Percentiles rank a stretch among this genome's conserved stretches.
phyloP scores from a whole-genome alignment of 2,113 vertebrate species.

The Agapornis roseicollis region DNA sequence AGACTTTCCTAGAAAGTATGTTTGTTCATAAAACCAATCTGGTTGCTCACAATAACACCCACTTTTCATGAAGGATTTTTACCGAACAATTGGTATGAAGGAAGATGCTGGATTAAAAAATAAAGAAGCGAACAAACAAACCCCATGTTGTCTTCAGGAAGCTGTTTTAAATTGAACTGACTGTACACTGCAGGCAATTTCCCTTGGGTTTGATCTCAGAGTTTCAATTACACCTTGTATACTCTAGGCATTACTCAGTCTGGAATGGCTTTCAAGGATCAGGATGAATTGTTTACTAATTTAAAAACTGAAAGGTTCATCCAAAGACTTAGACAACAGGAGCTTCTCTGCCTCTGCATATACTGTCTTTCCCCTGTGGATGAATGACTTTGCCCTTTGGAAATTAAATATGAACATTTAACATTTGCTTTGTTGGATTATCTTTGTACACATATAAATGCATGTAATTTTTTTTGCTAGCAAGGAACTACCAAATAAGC shows the following conservation, averaged over 20 bases:
- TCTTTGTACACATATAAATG: not conserved
- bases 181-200: slow-evolving; percentile 1
- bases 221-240: slow-evolving; percentile 28
- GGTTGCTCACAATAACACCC: not conserved
- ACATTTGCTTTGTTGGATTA: not conserved
- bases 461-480: not conserved
- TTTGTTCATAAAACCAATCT: not conserved
- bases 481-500: not conserved
- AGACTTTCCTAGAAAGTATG: not conserved
- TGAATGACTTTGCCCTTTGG: not conserved
- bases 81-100: not conserved
- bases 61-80: not conserved
- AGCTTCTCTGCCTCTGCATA: not conserved
- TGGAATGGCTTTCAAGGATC: slow-evolving; percentile 24
- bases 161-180: not conserved
- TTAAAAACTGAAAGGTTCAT: not conserved
- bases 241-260: slow-evolving; percentile 8
- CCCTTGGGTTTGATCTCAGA: not conserved
- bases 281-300: not conserved
- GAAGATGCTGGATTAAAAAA: not conserved
- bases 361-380: not conserved
- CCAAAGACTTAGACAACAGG: not conserved
- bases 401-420: not conserved
- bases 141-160: not conserved
- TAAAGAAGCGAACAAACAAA: not conserved